phyloP scores from a whole-genome alignment of 1,140 invertebrate genomes.

The Caenorhabditis brenneri region DNA sequence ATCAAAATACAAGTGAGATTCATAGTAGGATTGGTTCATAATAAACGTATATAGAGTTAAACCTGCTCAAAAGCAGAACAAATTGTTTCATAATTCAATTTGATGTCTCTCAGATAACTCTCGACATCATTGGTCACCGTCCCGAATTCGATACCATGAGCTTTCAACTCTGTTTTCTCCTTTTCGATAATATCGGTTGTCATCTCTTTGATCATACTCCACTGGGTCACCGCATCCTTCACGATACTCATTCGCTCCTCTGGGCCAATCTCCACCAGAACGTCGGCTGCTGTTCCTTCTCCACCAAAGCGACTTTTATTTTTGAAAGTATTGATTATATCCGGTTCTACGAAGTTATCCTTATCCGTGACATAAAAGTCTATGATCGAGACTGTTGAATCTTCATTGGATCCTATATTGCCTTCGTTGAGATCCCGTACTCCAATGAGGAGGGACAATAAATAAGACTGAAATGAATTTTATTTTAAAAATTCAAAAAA shows the following conservation, averaged over 20 bases:
- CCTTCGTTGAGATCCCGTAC: not conserved
- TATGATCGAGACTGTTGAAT: not conserved
- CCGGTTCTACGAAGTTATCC: not conserved
- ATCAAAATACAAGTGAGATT: too few relatives aligned
- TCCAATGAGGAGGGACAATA: not conserved
- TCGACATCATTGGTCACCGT: not conserved
- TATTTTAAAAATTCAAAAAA: not conserved
- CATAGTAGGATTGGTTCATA: too few relatives aligned
- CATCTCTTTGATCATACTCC: not conserved
- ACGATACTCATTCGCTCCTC: not conserved
- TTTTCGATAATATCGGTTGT: not conserved
- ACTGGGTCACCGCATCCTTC: not conserved
- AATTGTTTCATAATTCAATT: not conserved
- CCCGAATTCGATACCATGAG: not conserved
- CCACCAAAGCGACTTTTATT: not conserved
- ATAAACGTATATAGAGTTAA: too few relatives aligned
- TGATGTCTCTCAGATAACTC: not conserved
- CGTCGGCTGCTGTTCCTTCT: not conserved
- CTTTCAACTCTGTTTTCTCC: not conserved
- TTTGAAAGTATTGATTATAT: not conserved
- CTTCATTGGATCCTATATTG: not conserved
- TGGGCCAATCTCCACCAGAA: not conserved
- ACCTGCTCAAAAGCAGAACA: constrained; percentile 1
- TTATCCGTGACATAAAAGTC: not conserved
- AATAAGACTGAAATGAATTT: constrained; percentile 6